Evolutionary conservation across 2,888 invertebrate species (phyloP).

Genomic region (Athalia circularis): DNA sequence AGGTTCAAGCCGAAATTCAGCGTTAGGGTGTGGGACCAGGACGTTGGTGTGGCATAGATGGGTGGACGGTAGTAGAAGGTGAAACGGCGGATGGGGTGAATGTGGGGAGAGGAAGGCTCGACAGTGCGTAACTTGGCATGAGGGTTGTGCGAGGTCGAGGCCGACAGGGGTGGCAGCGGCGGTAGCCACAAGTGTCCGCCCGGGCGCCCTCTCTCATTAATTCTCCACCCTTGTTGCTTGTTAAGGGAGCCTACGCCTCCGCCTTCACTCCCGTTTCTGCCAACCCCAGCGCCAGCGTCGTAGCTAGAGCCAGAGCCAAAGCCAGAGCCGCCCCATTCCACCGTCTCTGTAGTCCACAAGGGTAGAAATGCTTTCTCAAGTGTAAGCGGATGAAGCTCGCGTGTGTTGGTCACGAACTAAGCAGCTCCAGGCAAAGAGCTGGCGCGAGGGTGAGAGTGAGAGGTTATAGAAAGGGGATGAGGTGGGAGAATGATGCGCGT

Average conservation of each 20-base stretch:
- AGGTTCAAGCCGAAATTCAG: slow-evolving; percentile 3
- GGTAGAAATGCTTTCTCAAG: slow-evolving; percentile 68
- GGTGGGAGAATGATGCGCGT: slow-evolving; percentile 55
- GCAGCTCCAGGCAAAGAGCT: slow-evolving; percentile 47
- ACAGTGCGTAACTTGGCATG: slow-evolving; percentile 47
- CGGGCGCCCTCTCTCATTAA: slow-evolving; percentile 74
- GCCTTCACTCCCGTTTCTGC: slow-evolving; percentile 53
- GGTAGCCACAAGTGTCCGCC: slow-evolving; percentile 74
- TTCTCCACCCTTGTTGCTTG: slow-evolving; percentile 74
- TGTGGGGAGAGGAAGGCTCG: slow-evolving; percentile 10
- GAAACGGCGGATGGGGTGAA: neutral
- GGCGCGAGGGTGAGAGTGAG: slow-evolving; percentile 43
- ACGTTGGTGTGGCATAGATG: slow-evolving; percentile 20
- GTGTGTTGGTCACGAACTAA: slow-evolving; percentile 44
- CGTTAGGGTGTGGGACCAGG: slow-evolving; percentile 20
- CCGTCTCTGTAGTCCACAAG: slow-evolving; percentile 46
- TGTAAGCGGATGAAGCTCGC: slow-evolving; percentile 49
- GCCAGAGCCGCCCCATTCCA: slow-evolving; percentile 30
- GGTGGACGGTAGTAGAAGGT: slow-evolving; percentile 9
- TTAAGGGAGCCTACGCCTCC: slow-evolving; percentile 67
- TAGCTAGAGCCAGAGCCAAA: slow-evolving; percentile 22
- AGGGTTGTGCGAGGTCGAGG: slow-evolving; percentile 53
- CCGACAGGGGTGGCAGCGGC: slow-evolving; percentile 58
- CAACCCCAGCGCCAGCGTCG: slow-evolving; percentile 30
- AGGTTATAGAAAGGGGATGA: slow-evolving; percentile 44